These are phyloP conservation scores for Cinclus mexicanus DNA, from an alignment of 2,113 vertebrate species.

Conservation along the genomic window DNA sequence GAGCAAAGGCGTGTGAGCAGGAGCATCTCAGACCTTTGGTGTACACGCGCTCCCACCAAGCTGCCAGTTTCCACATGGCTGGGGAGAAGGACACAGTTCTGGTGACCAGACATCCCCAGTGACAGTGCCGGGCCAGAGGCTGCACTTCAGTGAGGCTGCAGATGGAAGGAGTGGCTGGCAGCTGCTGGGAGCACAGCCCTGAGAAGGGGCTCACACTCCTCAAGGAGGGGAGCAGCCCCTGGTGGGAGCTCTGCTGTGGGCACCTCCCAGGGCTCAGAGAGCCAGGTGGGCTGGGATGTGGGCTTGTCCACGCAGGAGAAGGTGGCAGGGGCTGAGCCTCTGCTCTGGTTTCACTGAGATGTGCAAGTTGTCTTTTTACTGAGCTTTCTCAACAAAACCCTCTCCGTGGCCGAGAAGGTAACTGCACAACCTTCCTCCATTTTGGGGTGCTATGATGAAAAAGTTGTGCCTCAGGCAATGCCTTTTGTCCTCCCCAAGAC, in stretches of 20 bases:
- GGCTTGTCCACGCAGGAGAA: background rate
- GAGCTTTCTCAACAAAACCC: background rate
- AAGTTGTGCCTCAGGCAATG: too few relatives aligned
- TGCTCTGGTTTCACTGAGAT: background rate
- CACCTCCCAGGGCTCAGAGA: background rate
- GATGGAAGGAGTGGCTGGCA: background rate
- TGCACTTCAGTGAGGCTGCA: background rate
- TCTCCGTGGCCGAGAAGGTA: background rate
- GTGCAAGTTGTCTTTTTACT: background rate
- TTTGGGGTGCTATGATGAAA: background rate
- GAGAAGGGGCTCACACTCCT: accelerated
- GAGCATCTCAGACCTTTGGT: background rate
- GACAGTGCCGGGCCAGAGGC: background rate
- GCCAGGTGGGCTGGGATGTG: background rate
- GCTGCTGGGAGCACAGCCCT: background rate
- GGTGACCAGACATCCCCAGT: background rate
- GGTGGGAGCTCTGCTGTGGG: background rate
- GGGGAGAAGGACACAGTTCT: background rate
- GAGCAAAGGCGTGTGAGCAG: background rate
- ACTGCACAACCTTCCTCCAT: background rate
- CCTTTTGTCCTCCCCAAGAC: background rate
- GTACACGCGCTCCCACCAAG: background rate
- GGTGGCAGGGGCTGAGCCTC: background rate
- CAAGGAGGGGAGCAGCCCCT: accelerated
- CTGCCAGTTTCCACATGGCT: background rate